Evolutionary conservation across 2,113 vertebrate species (phyloP).

Genomic region (Canis aureus): DNA sequence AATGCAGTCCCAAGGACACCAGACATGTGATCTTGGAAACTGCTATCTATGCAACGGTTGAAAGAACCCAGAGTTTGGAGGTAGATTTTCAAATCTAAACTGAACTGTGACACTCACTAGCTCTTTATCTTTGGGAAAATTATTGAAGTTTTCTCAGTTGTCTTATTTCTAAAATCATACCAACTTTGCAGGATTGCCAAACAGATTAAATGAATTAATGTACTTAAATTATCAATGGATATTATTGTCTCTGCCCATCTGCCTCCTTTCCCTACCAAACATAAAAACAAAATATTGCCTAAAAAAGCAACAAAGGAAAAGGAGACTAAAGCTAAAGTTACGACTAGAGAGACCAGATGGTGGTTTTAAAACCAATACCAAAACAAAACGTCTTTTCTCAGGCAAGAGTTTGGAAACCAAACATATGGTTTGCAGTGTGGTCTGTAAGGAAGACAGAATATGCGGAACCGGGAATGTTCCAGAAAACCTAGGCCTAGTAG

Average conservation of each 20-base stretch:
- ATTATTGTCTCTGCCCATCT: neutral
- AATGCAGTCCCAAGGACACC: neutral
- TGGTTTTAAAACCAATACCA: neutral
- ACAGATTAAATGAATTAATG: neutral
- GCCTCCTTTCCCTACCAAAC: neutral
- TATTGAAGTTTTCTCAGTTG: neutral
- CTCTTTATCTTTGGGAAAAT: neutral
- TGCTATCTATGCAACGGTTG: neutral
- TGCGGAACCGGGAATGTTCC: neutral
- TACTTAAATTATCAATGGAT: neutral
- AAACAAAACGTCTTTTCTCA: neutral
- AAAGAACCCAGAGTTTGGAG: neutral
- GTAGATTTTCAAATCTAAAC: neutral
- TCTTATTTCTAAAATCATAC: conserved; percentile 45
- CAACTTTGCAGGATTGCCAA: neutral
- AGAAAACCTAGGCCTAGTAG: neutral
- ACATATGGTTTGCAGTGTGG: neutral
- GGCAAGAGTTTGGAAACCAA: neutral
- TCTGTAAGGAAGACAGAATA: neutral
- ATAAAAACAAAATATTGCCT: neutral
- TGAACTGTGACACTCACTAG: neutral
- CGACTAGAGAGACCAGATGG: neutral
- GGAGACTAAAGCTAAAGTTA: neutral
- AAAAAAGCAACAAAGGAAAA: neutral
- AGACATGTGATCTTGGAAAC: neutral